phyloP scores from a whole-genome alignment of 2,888 invertebrate species.

The Drosophila hamatofila region DNA sequence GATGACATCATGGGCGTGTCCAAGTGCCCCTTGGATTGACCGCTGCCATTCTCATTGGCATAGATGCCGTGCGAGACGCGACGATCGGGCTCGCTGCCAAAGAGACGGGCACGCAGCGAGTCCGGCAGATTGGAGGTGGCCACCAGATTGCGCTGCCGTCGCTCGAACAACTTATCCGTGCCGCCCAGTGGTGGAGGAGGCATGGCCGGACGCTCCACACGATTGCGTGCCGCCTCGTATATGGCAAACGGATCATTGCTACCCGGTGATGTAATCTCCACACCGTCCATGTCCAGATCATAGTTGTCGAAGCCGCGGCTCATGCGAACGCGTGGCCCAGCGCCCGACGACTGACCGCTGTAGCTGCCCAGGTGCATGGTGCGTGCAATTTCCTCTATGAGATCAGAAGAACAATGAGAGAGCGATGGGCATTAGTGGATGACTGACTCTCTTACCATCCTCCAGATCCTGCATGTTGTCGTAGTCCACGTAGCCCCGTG shows the following conservation, averaged over 20 bases:
- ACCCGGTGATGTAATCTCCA: conserved; percentile 42
- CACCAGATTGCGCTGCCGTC: conserved; percentile 74
- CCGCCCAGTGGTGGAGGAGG: conserved; percentile 27
- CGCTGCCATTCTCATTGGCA: conserved; percentile 76
- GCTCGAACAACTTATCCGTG: conserved; percentile 57
- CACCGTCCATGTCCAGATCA: conserved; percentile 46
- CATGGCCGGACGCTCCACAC: conserved; percentile 75
- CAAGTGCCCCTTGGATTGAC: conserved; percentile 13
- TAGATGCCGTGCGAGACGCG: conserved; percentile 84
- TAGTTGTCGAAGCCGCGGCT: conserved; percentile 21
- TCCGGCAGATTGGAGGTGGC: conserved; percentile 83
- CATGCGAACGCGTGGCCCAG: conserved; percentile 12
- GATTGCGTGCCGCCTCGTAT: conserved; percentile 82
- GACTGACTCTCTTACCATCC: conserved; percentile 75
- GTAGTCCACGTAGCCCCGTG: conserved; percentile 84
- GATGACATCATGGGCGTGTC: not conserved
- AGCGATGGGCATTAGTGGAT: too few relatives aligned
- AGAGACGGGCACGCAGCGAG: conserved; percentile 83
- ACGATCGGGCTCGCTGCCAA: conserved; percentile 82
- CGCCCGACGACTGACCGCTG: conserved; percentile 4
- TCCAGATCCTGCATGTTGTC: conserved; percentile 84
- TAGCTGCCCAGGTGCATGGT: conserved; percentile 52
- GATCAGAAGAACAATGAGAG: not conserved
- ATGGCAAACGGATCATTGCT: conserved; percentile 83
- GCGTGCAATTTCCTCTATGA: conserved; percentile 62